Evolutionary conservation across 2,888 invertebrate genomes (phyloP).

Genomic region (Mythimna ferrago): DNA sequence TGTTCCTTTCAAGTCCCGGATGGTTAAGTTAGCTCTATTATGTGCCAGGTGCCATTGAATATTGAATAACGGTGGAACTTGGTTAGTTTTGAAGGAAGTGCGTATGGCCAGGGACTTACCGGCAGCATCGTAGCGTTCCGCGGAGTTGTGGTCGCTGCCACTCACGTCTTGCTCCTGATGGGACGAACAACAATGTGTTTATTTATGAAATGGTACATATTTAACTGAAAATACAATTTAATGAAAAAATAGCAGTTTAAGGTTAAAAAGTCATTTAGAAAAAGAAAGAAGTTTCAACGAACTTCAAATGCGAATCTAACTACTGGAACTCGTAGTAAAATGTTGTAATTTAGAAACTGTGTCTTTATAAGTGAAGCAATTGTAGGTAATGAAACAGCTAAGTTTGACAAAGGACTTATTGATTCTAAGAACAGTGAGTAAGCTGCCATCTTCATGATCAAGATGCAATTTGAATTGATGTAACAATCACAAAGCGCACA

Average conservation of each 20-base stretch:
- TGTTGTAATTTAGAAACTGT: background rate
- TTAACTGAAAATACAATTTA: too few species aligned
- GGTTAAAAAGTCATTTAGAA: background rate
- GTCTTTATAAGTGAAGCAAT: background rate
- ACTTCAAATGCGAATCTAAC: background rate
- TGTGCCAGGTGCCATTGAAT: conserved; percentile 65
- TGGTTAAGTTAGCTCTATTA: conserved; percentile 44
- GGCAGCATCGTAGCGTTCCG: conserved; percentile 76
- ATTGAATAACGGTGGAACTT: conserved; percentile 62
- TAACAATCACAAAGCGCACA: conserved; percentile 34
- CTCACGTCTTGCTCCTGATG: conserved; percentile 80
- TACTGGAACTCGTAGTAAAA: background rate
- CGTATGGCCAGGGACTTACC: conserved; percentile 73
- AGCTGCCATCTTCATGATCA: background rate
- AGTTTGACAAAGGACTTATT: background rate
- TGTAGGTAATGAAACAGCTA: background rate
- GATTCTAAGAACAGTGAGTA: conserved; percentile 10
- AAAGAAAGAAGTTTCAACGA: background rate
- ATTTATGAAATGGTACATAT: background rate
- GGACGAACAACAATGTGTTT: conserved; percentile 4
- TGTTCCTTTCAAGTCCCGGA: conserved; percentile 44
- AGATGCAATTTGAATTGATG: conserved; percentile 22
- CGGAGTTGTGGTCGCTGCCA: conserved; percentile 74
- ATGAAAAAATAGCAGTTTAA: background rate
- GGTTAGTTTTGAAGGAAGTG: conserved; percentile 51